Conservation (phyloP, 2,797 vertebrate species). For the Hephaestus fuliginosus region DNA sequence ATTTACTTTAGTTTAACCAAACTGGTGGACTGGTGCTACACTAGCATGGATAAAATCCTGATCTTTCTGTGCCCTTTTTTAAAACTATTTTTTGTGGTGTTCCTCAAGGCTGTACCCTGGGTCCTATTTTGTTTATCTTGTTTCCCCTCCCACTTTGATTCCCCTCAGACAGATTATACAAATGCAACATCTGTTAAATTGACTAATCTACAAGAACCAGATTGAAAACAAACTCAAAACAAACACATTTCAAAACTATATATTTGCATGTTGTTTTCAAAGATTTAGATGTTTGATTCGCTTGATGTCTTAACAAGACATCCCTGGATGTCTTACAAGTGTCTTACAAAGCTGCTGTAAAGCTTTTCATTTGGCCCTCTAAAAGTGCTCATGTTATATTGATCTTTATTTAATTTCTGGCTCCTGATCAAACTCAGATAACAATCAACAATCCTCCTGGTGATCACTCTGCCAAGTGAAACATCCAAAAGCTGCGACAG, state of each 20-base stretch:
- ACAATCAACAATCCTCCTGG: not conserved
- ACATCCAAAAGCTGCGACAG: not conserved
- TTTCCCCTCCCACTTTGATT: not conserved
- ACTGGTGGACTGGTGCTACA: no score
- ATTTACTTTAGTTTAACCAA: no score
- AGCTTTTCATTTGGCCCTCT: constrained; percentile 10
- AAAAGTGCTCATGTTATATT: constrained; percentile 11
- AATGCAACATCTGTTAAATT: no score
- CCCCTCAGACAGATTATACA: no score
- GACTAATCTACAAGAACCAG: no score
- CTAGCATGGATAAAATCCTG: no score
- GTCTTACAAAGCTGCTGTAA: not conserved
- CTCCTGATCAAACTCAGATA: not conserved
- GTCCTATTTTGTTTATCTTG: not conserved
- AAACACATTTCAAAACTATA: no score
- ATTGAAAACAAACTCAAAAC: no score
- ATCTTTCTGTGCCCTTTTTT: no score
- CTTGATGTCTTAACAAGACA: constrained; percentile 3
- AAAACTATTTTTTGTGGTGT: not conserved
- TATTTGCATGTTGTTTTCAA: no score
- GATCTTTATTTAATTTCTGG: constrained; percentile 13
- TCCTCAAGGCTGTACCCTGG: not conserved
- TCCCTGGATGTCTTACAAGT: constrained; percentile 17
- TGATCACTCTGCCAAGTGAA: not conserved
- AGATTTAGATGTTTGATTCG: no score